Evolutionary conservation across 35 echinoderm and acorn worm genomes (phyloP).

Genomic region (Holothuria glaberrima): DNA sequence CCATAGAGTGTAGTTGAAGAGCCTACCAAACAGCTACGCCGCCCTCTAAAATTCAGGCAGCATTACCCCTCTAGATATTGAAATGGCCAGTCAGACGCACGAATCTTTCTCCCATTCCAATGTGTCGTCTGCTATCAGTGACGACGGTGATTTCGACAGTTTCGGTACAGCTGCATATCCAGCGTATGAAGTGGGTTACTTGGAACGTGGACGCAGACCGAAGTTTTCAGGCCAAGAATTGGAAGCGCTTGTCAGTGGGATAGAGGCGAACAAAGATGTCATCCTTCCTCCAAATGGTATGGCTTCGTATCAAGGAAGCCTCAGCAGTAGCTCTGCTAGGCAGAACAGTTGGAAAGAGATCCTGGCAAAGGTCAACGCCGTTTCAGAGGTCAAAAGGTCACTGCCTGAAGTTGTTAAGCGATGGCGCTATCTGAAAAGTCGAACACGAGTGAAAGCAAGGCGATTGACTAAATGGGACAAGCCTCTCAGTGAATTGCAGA

Average conservation of each 20-base stretch:
- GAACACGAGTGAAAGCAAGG: constrained; percentile 43
- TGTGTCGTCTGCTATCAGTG: not conserved
- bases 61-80: no score
- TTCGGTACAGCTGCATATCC: not conserved
- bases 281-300: constrained; percentile 20
- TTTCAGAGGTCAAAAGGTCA: constrained; percentile 33
- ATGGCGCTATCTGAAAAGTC: constrained; percentile 57
- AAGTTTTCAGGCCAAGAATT: constrained; percentile 37
- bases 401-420: constrained; percentile 45
- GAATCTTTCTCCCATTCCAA: not conserved
- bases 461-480: constrained; percentile 52
- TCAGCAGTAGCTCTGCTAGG: not conserved
- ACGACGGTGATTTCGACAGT: constrained; percentile 2
- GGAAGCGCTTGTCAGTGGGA: constrained; percentile 27
- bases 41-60: no score
- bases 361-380: constrained; percentile 28
- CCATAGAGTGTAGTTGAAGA: no score
- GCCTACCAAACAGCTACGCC: no score
- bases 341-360: constrained; percentile 44
- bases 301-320: not conserved
- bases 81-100: no score
- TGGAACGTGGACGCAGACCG: constrained; percentile 19
- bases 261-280: constrained; percentile 4
- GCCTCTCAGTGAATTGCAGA: constrained; percentile 34
- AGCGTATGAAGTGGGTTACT: not conserved